Conservation (phyloP, 2,888 invertebrate genomes). For the Atherix ibis region DNA sequence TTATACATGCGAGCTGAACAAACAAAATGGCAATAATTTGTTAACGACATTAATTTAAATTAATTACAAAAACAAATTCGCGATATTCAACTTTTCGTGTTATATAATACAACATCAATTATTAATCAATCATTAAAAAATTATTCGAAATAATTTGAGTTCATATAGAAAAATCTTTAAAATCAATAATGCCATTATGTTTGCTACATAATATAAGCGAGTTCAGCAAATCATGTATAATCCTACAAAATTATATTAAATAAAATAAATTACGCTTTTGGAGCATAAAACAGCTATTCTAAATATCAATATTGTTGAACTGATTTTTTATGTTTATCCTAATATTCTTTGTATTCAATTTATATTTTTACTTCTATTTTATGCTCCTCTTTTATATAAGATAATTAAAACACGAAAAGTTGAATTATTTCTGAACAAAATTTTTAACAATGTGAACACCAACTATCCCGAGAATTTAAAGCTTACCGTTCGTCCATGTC, state of each 20-base stretch:
- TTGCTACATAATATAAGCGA: too few species aligned
- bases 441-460: neutral
- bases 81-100: constrained; percentile 33
- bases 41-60: constrained; percentile 10
- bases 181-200: too few species aligned
- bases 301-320: too few species aligned
- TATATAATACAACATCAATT: neutral
- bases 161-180: too few species aligned
- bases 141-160: too few species aligned
- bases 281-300: too few species aligned
- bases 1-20: constrained; percentile 34
- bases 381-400: too few species aligned
- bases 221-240: too few species aligned
- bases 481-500: constrained; percentile 33
- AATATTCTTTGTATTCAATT: too few species aligned
- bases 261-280: neutral
- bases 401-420: constrained; percentile 15
- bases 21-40: constrained; percentile 15
- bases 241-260: constrained; percentile 1
- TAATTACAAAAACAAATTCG: constrained; percentile 13
- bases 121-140: neutral
- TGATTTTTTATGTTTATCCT: too few species aligned
- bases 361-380: too few species aligned
- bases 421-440: constrained; percentile 8
- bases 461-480: too few species aligned